These are phyloP conservation scores for Cylindroiulus punctatus DNA, from an alignment of 2,888 invertebrate genomes.

Conservation along the genomic window DNA sequence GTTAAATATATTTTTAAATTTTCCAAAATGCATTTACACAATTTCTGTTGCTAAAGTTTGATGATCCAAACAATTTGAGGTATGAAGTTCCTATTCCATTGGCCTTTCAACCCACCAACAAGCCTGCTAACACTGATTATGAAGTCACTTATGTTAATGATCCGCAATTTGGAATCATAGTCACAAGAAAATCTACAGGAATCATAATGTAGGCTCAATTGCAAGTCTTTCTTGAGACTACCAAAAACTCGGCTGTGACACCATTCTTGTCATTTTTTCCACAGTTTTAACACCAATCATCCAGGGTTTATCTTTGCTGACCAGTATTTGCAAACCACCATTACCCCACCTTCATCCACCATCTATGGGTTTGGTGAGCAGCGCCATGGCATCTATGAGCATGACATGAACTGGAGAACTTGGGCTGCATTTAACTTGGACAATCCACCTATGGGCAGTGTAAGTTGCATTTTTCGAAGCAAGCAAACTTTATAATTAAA, in stretches of 20 bases:
- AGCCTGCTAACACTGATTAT: slow-evolving; percentile 59
- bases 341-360: slow-evolving; percentile 71
- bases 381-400: slow-evolving; percentile 70
- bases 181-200: slow-evolving; percentile 60
- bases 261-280: neutral
- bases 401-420: slow-evolving; percentile 65
- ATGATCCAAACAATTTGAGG: slow-evolving; percentile 52
- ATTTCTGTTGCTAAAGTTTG: slow-evolving; percentile 35
- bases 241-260: neutral
- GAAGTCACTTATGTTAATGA: slow-evolving; percentile 60
- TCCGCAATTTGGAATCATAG: slow-evolving; percentile 61
- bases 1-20: neutral
- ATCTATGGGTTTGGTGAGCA: slow-evolving; percentile 83
- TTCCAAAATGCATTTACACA: neutral
- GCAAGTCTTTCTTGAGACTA: neutral
- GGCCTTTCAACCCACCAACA: slow-evolving; percentile 54
- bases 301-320: slow-evolving; percentile 78
- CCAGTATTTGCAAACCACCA: slow-evolving; percentile 78
- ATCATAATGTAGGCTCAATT: slow-evolving; percentile 59
- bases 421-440: slow-evolving; percentile 56
- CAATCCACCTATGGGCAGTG: slow-evolving; percentile 35
- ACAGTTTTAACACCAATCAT: slow-evolving; percentile 62
- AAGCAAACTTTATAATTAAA: too few species aligned
- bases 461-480: neutral
- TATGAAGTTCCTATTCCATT: slow-evolving; percentile 53